Base-by-base conservation (phyloP, 1,140 invertebrate genomes). In the Lepidotrigona ventralis region DNA sequence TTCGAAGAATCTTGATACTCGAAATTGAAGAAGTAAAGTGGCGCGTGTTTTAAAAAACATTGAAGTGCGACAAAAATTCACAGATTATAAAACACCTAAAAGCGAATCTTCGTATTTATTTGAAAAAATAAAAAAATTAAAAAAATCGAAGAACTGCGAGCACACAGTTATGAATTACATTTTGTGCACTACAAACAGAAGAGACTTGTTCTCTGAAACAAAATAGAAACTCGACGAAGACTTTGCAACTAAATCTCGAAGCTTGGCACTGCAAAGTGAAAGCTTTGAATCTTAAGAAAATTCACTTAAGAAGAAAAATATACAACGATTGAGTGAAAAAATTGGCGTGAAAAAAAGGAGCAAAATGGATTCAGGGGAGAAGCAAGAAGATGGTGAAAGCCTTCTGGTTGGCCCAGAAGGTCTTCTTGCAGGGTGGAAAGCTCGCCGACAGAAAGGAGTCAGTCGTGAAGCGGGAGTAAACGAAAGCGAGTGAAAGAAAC, bases 301-400 rank as follows among this genome's bases (percentile, higher is more conserved):
- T n/a, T n/a, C 14, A 4, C 12, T 14, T 1, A 11, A n/a, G n/a
- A 60, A n/a, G 11, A n/a, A 23, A 60, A 5, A 1, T 14, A 12
- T 3, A 2, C 5, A 60, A 60, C n/a, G 79, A 21, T 39, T 21
- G 69, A n/a, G 14, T 39, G 53, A 12, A 15, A 14, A 33, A 33
- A 33, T n/a, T n/a, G n/a, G n/a, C n/a, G n/a, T n/a, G n/a, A 33
- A 3, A 33, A 33, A 9, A 23, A 26, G 19, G 4, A 21, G 64
- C 5, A 71, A 39, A 54, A 58, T 23, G 51, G 54, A 68, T 64
- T 73, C 71, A 76, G 79, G 33, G 71, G 68, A 76, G 58, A 60
- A 76, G 46, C 77, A 71, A 72, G 79, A 77, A 76, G 84, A 81
- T 88, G 90, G 89, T 88, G 91, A 91, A 91, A 72, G 78, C 85